Evolutionary conservation across 2,888 invertebrate genomes (phyloP).

Genomic region (Leistus spinibarbis): DNA sequence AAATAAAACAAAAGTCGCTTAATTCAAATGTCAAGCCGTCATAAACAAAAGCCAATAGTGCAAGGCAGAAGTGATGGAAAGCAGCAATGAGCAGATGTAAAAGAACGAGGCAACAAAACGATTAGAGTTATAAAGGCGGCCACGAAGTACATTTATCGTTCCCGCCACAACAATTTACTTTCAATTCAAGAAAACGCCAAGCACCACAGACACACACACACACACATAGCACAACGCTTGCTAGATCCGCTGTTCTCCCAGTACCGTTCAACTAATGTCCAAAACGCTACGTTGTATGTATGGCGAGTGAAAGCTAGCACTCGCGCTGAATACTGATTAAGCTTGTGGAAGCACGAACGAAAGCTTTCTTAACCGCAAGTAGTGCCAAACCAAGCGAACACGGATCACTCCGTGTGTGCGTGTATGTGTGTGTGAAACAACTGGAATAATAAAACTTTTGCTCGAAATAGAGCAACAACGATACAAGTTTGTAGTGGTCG

Average conservation of each 20-base stretch:
- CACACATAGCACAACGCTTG: neutral
- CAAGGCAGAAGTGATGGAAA: neutral
- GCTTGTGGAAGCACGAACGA: neutral
- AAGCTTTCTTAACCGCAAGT: neutral
- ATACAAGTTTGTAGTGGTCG: conserved; percentile 3
- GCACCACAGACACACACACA: neutral
- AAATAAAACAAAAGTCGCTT: too few relatives aligned
- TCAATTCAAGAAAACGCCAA: conserved; percentile 15
- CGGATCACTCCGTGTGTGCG: neutral
- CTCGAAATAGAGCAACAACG: neutral
- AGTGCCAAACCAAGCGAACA: neutral
- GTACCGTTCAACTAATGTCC: neutral
- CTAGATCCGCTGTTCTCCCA: neutral
- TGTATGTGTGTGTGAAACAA: neutral
- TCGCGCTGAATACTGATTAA: neutral
- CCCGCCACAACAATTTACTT: conserved; percentile 33
- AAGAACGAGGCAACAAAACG: conserved; percentile 1
- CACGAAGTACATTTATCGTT: conserved; percentile 21
- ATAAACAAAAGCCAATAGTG: too few relatives aligned
- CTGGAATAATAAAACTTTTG: neutral
- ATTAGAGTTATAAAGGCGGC: conserved; percentile 23
- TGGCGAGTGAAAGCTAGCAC: neutral
- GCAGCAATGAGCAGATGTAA: neutral
- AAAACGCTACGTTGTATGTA: neutral
- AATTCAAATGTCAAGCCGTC: too few relatives aligned